Base-by-base conservation (phyloP, 2,113 vertebrate genomes). In the Aleadryas rufinucha region DNA sequence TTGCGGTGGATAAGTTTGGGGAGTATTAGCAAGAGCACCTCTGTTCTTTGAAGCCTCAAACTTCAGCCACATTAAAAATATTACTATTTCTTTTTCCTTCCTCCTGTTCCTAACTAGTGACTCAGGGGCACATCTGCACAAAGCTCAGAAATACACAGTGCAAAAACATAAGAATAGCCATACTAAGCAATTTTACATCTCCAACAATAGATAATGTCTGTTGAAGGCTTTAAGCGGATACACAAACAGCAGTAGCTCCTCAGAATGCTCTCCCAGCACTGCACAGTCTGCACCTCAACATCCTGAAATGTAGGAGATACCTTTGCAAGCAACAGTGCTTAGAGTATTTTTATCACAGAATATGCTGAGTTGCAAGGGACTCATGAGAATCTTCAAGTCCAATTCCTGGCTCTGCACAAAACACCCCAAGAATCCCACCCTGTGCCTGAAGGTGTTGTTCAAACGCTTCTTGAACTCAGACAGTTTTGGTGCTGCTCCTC, bases 31-130 rank as follows among this genome's bases (percentile, higher is more conserved):
- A 65, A 42, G 61, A 93, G 86, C 26, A 13, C 24, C 7, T 92
- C 57, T 88, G 72, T 85, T 93, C 65, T 84, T 45, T 69, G 37
- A 64, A 72, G 20, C 17, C 81, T 96, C 64, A 91, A 50, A 85
- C 6, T 78, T 45, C 16, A 87, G 64, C 23, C 64, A 94, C 56
- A 30, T 60, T 49, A 52, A 66, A 42, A 47, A 30, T 19, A 82
- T 18, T 85, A 50, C 42, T 10, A 18, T 31, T 90, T 92, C 4
- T 56, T 61, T 88, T 71, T 66, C 45, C 35, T 95, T 72, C 61
- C 66, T 78, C 6, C 64, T 84, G 16, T 63, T 64, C 71, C 31
- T 79, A 80, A 89, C 59, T 42, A 68, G 35, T 26, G 23, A 88
- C 20, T 77, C 9, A 28, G 45, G 41, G 8, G 1, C 8, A 61